Evolutionary conservation across 2,888 invertebrate genomes (phyloP).

Genomic region (Eurytoma californica): DNA sequence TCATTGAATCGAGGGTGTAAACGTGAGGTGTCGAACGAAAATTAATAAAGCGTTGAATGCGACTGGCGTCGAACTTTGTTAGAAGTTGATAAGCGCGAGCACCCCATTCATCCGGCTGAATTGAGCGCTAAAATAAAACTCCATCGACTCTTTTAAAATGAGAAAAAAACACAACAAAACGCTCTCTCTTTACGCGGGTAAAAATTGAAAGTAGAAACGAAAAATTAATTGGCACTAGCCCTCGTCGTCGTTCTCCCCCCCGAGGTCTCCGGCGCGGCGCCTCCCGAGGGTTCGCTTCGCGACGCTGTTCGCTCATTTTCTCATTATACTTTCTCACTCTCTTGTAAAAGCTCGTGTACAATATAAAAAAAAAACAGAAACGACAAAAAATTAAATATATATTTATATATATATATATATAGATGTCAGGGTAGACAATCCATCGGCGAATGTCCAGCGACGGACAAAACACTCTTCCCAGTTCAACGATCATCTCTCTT

Average conservation of each 20-base stretch:
- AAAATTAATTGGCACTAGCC: constrained; percentile 53
- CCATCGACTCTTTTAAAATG: too few relatives aligned
- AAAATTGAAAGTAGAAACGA: constrained; percentile 44
- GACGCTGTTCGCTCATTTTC: constrained; percentile 21
- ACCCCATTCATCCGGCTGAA: background rate
- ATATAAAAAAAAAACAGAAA: constrained; percentile 22
- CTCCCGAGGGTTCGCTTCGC: background rate
- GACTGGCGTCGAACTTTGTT: background rate
- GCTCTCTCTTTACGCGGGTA: constrained; percentile 15
- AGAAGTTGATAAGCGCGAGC: background rate
- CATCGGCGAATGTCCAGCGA: constrained; percentile 57
- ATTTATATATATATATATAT: constrained; percentile 27
- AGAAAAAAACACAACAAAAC: background rate
- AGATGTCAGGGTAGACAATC: constrained; percentile 54
- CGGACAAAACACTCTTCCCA: constrained; percentile 39
- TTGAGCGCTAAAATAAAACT: background rate
- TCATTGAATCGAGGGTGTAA: constrained; percentile 6
- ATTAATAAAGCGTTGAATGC: background rate
- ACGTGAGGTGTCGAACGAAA: constrained; percentile 12
- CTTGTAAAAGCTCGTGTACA: constrained; percentile 45
- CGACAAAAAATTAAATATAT: background rate
- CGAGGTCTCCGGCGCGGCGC: background rate
- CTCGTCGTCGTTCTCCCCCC: constrained; percentile 22
- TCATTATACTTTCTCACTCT: background rate
- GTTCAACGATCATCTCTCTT: constrained; percentile 16